Percentiles rank a stretch among this genome's conserved stretches.
Evolutionary conservation across 2,113 vertebrate genomes (phyloP).

Genomic region (Oreamnos americanus): DNA sequence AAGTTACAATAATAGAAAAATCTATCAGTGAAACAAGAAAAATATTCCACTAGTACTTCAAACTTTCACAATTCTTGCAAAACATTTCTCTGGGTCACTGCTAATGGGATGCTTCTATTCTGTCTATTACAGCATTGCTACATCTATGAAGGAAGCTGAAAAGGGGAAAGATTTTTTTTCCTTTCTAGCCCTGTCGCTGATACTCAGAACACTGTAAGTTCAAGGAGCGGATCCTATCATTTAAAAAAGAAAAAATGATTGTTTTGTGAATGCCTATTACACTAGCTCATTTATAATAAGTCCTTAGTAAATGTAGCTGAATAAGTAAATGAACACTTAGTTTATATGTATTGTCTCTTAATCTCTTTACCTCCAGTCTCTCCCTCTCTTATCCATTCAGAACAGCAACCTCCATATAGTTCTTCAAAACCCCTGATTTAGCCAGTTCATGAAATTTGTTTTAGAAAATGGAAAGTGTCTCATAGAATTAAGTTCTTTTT

Average conservation of each 20-base stretch:
- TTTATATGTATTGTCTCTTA: not conserved
- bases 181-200: not conserved
- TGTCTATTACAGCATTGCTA: not conserved
- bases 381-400: not conserved
- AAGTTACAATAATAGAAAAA: not conserved
- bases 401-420: not conserved
- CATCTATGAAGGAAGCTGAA: not conserved
- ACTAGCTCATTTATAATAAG: not conserved
- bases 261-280: not conserved
- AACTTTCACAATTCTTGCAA: conserved; percentile 3
- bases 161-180: not conserved
- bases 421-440: not conserved
- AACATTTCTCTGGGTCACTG: not conserved
- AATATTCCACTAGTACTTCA: conserved; percentile 9
- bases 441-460: not conserved
- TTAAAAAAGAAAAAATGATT: not conserved
- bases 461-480: not conserved
- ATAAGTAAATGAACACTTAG: not conserved
- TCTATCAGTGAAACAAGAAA: not conserved
- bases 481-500: not conserved
- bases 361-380: not conserved
- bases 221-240: not conserved
- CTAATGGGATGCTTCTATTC: not conserved
- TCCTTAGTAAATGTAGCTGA: not conserved
- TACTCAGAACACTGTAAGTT: not conserved